These are phyloP conservation scores for Himalopsyche anomala DNA, from an alignment of 2,888 invertebrate species.

Conservation along the genomic window DNA sequence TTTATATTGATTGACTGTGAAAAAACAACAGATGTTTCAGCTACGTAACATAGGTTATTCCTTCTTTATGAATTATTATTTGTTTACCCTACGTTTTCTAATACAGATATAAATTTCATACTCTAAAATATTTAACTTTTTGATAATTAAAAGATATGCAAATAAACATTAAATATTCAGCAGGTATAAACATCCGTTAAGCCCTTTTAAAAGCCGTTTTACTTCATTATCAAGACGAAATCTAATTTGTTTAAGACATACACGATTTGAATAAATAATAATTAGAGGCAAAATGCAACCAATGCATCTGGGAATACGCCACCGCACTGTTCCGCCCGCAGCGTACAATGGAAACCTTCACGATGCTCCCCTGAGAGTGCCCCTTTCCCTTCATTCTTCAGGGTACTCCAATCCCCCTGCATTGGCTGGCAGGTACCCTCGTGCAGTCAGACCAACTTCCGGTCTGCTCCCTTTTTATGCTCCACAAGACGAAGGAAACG, in stretches of 20 bases:
- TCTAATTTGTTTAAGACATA: neutral
- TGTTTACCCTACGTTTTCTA: too few relatives aligned
- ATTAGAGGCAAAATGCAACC: neutral
- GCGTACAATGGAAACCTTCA: slow-evolving; percentile 55
- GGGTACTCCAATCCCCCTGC: slow-evolving; percentile 12
- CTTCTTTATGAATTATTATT: too few relatives aligned
- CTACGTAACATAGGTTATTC: too few relatives aligned
- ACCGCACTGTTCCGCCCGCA: slow-evolving; percentile 53
- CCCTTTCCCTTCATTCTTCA: slow-evolving; percentile 30
- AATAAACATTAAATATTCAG: too few relatives aligned
- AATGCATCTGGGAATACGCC: slow-evolving; percentile 32
- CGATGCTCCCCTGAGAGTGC: slow-evolving; percentile 49
- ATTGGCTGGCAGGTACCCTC: slow-evolving; percentile 38
- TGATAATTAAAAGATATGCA: too few relatives aligned
- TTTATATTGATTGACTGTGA: too few relatives aligned
- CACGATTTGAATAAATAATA: neutral
- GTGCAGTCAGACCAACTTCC: slow-evolving; percentile 65
- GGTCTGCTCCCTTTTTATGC: slow-evolving; percentile 63
- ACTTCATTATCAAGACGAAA: too few relatives aligned
- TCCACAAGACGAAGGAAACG: slow-evolving; percentile 56
- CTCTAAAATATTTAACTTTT: too few relatives aligned
- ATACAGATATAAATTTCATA: too few relatives aligned
- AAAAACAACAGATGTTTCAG: too few relatives aligned
- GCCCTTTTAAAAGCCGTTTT: too few relatives aligned
- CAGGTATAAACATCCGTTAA: too few relatives aligned